These are phyloP conservation scores for Lasius fuliginosus DNA, from an alignment of 2,888 invertebrate genomes.

Conservation along the genomic window DNA sequence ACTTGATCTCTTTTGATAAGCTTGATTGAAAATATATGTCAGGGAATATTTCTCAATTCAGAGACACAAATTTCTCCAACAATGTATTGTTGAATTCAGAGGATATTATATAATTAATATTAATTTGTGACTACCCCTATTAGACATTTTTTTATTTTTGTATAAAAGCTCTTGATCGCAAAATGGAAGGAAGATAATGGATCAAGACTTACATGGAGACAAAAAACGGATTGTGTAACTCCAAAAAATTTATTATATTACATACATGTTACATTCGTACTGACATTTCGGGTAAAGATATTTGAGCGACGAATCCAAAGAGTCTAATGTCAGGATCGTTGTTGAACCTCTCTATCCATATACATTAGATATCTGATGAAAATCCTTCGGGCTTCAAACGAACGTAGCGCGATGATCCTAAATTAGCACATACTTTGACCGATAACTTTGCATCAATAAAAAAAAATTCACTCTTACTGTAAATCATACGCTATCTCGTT, in stretches of 20 bases:
- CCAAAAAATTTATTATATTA: constrained; percentile 50
- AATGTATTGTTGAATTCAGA: not conserved
- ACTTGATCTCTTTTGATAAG: not conserved
- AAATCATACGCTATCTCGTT: constrained; percentile 25
- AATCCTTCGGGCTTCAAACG: not conserved
- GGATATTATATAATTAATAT: not conserved
- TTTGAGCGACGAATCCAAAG: constrained; percentile 20
- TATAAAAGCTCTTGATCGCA: not conserved
- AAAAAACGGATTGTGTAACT: constrained; percentile 17
- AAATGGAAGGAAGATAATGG: not conserved
- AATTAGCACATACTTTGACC: constrained; percentile 6
- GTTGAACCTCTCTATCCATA: not conserved
- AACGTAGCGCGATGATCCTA: not conserved
- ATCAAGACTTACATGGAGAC: not conserved
- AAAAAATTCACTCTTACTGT: not conserved
- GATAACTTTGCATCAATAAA: not conserved
- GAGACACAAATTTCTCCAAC: not conserved
- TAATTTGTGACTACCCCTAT: not conserved
- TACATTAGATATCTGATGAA: constrained; percentile 5
- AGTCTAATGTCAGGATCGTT: not conserved
- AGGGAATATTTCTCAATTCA: not conserved
- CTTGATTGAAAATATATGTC: not conserved
- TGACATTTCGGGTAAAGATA: constrained; percentile 30
- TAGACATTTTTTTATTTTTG: not conserved
- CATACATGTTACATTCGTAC: constrained; percentile 44